Conservation (phyloP, 2,113 vertebrate genomes). For the Verasper variegatus region DNA sequence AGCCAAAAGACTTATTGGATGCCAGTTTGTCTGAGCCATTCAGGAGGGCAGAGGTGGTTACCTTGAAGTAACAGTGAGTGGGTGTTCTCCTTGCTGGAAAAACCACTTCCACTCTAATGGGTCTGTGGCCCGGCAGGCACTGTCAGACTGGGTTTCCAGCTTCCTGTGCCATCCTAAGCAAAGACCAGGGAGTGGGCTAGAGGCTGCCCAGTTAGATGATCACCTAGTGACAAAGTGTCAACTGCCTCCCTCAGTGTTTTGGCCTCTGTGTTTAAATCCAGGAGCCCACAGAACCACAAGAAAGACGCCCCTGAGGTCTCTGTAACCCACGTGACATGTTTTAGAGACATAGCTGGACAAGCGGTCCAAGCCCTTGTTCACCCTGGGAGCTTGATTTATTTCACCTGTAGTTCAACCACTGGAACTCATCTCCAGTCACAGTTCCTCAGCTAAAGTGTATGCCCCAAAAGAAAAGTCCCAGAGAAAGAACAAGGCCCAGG, state of each 20-base stretch:
- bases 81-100: slow-evolving; percentile 72
- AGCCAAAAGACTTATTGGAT: slow-evolving; percentile 30
- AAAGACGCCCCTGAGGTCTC: slow-evolving; percentile 72
- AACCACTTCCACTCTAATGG: slow-evolving; percentile 83
- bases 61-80: slow-evolving; percentile 78
- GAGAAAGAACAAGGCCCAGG: not conserved
- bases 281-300: slow-evolving; percentile 76
- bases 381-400: slow-evolving; percentile 22
- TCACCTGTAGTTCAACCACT: slow-evolving; percentile 8
- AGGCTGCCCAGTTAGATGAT: slow-evolving; percentile 57
- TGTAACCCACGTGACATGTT: slow-evolving; percentile 50
- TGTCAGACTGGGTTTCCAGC: slow-evolving; percentile 64
- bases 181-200: slow-evolving; percentile 71
- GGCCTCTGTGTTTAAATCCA: slow-evolving; percentile 72
- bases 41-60: slow-evolving; percentile 70
- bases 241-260: slow-evolving; percentile 70
- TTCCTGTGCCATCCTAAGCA: slow-evolving; percentile 78
- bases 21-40: slow-evolving; percentile 55
- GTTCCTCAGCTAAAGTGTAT: not conserved
- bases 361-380: slow-evolving; percentile 5
- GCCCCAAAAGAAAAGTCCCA: not conserved
- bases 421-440: not conserved
- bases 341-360: slow-evolving; percentile 31
- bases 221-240: slow-evolving; percentile 59
- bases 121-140: slow-evolving; percentile 68